Percentiles rank a stretch among this genome's conserved stretches.
Evolutionary conservation across 2,888 invertebrate species (phyloP).

Genomic region (Hirtodrosophila alboralis): DNA sequence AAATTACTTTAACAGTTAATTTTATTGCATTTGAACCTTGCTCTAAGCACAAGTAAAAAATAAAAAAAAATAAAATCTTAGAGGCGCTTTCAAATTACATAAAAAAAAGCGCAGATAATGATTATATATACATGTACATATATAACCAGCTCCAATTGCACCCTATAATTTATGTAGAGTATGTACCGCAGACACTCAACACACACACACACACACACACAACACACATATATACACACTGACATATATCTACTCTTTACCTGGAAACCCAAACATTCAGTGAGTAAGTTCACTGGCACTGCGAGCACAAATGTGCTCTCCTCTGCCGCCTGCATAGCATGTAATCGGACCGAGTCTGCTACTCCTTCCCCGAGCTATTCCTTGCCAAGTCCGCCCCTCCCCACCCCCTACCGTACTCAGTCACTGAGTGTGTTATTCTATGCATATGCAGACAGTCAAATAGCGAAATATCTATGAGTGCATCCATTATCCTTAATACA

Average conservation of each 20-base stretch:
- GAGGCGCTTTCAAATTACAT: slow-evolving; percentile 19
- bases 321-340: slow-evolving; percentile 43
- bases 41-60: slow-evolving; percentile 17
- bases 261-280: slow-evolving; percentile 5
- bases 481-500: slow-evolving; percentile 79
- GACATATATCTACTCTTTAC: slow-evolving; percentile 6
- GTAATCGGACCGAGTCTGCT: slow-evolving; percentile 43
- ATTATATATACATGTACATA: slow-evolving; percentile 25
- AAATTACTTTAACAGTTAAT: slow-evolving; percentile 4
- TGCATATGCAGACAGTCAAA: slow-evolving; percentile 55
- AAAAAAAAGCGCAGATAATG: slow-evolving; percentile 31
- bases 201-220: slow-evolving; percentile 1
- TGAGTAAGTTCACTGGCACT: slow-evolving; percentile 10
- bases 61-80: slow-evolving; percentile 7
- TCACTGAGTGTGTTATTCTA: slow-evolving; percentile 26
- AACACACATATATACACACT: slow-evolving; percentile 5
- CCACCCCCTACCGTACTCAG: background rate
- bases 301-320: too few relatives aligned
- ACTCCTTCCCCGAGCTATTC: slow-evolving; percentile 40
- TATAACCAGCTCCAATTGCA: slow-evolving; percentile 13
- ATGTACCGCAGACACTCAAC: slow-evolving; percentile 5
- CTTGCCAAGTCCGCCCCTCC: too few relatives aligned
- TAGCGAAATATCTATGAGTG: slow-evolving; percentile 75
- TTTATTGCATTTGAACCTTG: slow-evolving; percentile 5
- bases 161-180: slow-evolving; percentile 48